These are phyloP conservation scores for Syngnathoides biaculeatus DNA, from an alignment of 2,113 vertebrate genomes.

Conservation along the genomic window DNA sequence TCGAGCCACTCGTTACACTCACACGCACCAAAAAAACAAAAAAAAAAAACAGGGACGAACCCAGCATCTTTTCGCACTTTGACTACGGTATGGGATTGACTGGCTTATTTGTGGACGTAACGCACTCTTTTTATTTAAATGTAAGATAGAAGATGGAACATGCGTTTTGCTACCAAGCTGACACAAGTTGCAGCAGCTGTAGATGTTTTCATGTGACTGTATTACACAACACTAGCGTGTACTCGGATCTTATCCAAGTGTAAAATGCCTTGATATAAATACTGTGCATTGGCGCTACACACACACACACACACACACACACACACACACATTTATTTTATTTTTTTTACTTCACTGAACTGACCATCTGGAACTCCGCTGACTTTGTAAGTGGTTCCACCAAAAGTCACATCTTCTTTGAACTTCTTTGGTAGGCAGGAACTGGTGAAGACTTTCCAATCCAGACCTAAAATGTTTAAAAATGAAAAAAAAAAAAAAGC, in stretches of 20 bases:
- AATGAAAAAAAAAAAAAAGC: conserved; percentile 15
- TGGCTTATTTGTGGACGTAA: conserved; percentile 73
- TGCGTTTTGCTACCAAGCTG: conserved; percentile 62
- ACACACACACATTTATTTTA: too few relatives aligned
- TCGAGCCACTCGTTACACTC: conserved; percentile 65
- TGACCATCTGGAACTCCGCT: conserved; percentile 91
- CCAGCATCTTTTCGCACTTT: conserved; percentile 69
- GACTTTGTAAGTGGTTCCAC: conserved; percentile 86
- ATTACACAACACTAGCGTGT: conserved; percentile 53
- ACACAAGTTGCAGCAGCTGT: conserved; percentile 26
- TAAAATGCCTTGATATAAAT: too few relatives aligned
- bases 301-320: too few relatives aligned
- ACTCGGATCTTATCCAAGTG: not conserved
- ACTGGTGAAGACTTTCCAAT: conserved; percentile 80
- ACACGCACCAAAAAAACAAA: conserved; percentile 52
- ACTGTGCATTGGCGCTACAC: not conserved
- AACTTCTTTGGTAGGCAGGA: conserved; percentile 89
- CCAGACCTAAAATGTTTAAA: conserved; percentile 59
- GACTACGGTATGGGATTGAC: conserved; percentile 70
- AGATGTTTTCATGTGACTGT: conserved; percentile 49
- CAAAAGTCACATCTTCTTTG: conserved; percentile 88
- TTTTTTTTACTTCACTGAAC: conserved; percentile 14
- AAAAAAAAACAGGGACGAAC: conserved; percentile 66
- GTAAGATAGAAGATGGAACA: conserved; percentile 68
- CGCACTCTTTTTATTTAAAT: conserved; percentile 73